Conservation (phyloP, 2,797 vertebrate species). For the Sebastes variabilis region DNA sequence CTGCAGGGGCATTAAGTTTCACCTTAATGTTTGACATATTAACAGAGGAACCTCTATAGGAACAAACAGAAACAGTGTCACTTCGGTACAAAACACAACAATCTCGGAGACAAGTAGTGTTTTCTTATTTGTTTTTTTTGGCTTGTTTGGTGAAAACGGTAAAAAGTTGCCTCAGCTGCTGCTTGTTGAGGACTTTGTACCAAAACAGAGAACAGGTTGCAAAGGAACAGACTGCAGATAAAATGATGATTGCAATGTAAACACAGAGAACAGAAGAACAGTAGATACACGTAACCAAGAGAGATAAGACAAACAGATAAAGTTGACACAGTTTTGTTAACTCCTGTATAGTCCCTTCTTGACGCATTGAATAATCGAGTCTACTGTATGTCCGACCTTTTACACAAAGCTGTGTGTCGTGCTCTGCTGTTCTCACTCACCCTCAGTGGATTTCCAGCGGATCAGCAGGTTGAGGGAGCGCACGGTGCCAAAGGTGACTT, state of each 20-base stretch:
- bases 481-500: conserved; percentile 83
- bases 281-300: neutral
- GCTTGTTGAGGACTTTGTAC: neutral
- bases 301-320: neutral
- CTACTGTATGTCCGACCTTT: neutral
- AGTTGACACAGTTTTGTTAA: neutral
- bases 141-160: neutral
- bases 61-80: neutral
- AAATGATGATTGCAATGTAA: neutral
- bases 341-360: neutral
- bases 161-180: neutral
- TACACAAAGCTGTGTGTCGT: conserved; percentile 9
- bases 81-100: neutral
- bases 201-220: neutral
- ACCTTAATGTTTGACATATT: neutral
- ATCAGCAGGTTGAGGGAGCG: conserved; percentile 92
- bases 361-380: neutral
- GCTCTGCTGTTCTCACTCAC: conserved; percentile 70
- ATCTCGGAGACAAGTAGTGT: neutral
- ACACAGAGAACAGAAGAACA: neutral
- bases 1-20: neutral
- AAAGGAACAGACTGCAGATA: neutral
- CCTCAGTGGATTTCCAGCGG: conserved; percentile 89
- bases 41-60: neutral
- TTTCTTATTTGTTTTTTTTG: neutral